Evolutionary conservation across 2,888 invertebrate species (phyloP), one percentile per base, ranked within the genome.

Genomic region (Hoplodrina ambigua): DNA sequence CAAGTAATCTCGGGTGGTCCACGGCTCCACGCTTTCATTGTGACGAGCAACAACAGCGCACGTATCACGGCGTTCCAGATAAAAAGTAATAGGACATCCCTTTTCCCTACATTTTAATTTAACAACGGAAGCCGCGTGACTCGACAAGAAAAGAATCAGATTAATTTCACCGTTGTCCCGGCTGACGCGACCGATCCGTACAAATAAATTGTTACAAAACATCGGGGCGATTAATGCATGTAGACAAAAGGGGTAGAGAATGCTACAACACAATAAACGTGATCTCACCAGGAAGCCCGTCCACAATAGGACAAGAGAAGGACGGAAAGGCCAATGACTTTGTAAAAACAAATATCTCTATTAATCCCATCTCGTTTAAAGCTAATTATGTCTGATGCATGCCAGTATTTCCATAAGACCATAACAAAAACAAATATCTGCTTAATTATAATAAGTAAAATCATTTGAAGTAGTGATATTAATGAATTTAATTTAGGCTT

Each of bases 101-200:
- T 90, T 91, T 89, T 89, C 85, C 86, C 85, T 78, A 89, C 87
- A 87, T 92, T 93, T 94, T 92, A 92, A 93, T 94, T 92, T 92
- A 91, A 92, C 91, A 92, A 92, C 95, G 95, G 95, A 94, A 94
- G 94, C 94, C 87, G 87, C 90, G 90, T 95, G 95, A 95, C 93
- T 94, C 87, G 86, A 86, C 95, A 89, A 88, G 91, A 94, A 94
- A 91, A 90, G 86, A 88, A 91, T 90, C 92, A 90, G 92, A 94
- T 94, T 94, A 92, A 92, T 94, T 93, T 89, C 91, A 90, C 86
- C 86, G 90, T 87, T 87, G 89, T 87, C 84, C 86, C 87, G 83
- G 49, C 69, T 78, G 81, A 83, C 86, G 85, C 87, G 86, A 83
- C 84, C 86, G 82, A 86, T 88, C 84, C 85, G 86, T 89, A 83